These are phyloP conservation scores for Apodemia duryi DNA, from an alignment of 2,888 invertebrate species.

Conservation along the genomic window DNA sequence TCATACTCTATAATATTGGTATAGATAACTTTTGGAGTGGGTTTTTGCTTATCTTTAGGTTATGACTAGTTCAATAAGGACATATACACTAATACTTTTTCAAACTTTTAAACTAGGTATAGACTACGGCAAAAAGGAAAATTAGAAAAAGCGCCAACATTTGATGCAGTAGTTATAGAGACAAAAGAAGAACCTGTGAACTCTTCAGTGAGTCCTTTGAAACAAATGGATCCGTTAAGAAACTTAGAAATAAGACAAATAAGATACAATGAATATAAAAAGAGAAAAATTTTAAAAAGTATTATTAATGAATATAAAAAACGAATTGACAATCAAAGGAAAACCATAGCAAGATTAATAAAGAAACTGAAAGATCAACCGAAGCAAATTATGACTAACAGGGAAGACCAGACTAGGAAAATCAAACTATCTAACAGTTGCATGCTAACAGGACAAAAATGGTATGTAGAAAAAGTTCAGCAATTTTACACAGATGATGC, in stretches of 20 bases:
- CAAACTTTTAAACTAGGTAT: constrained; percentile 18
- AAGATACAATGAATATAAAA: constrained; percentile 21
- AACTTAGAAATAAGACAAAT: constrained; percentile 17
- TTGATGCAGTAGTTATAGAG: constrained; percentile 15
- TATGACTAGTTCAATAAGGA: too few species aligned
- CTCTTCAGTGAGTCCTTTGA: too few species aligned
- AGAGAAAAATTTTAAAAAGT: constrained; percentile 17
- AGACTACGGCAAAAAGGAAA: constrained; percentile 18
- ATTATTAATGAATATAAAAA: constrained; percentile 22
- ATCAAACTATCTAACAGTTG: too few species aligned
- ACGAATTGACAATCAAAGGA: constrained; percentile 19
- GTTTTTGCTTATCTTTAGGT: too few species aligned
- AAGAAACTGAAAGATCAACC: constrained; percentile 4
- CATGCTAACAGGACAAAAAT: not conserved
- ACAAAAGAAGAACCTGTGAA: constrained; percentile 14
- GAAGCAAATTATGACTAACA: too few species aligned
- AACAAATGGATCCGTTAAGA: too few species aligned
- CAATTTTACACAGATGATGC: constrained; percentile 21
- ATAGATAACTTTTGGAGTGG: too few species aligned
- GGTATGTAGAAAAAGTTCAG: constrained; percentile 20
- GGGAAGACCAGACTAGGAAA: too few species aligned
- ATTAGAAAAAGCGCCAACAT: constrained; percentile 10
- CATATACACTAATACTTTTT: too few species aligned
- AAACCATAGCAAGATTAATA: constrained; percentile 17
- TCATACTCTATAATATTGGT: too few species aligned